A percentile compares a stretch with the other conserved stretches of the same genome.
Evolutionary conservation across 2,888 invertebrate genomes (phyloP).

Genomic region (Microdon myrmicae): DNA sequence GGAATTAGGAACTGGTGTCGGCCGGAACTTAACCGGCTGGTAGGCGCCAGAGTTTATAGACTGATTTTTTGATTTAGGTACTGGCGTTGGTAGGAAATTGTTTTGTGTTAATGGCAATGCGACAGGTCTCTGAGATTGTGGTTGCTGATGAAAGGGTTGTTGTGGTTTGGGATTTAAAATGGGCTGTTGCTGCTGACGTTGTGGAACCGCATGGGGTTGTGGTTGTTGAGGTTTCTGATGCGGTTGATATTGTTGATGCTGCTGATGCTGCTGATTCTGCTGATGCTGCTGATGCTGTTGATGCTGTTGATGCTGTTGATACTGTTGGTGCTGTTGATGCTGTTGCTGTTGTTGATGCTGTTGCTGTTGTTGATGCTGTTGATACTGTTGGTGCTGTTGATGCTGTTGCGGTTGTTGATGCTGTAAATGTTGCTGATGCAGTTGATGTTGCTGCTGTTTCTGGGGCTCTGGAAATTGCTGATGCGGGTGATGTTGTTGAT

Average conservation of each 20-base stretch:
- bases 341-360: constrained; percentile 18
- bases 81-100: constrained; percentile 60
- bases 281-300: constrained; percentile 20
- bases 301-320: constrained; percentile 19
- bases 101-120: constrained; percentile 62
- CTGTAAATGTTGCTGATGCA: constrained; percentile 52
- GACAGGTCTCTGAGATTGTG: constrained; percentile 53
- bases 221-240: constrained; percentile 69
- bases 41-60: constrained; percentile 55
- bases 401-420: constrained; percentile 23
- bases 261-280: constrained; percentile 23
- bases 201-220: background rate
- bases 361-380: constrained; percentile 29
- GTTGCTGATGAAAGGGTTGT: constrained; percentile 57
- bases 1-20: constrained; percentile 60
- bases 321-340: constrained; percentile 20
- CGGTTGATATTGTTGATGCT: constrained; percentile 63
- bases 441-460: constrained; percentile 44
- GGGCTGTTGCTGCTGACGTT: constrained; percentile 27
- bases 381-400: constrained; percentile 28
- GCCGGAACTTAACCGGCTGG: constrained; percentile 64
- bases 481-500: constrained; percentile 16
- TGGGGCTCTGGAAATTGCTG: constrained; percentile 14
- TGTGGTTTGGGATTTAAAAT: constrained; percentile 26
- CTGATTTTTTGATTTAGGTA: constrained; percentile 56